Evolutionary conservation across 2,888 invertebrate species (phyloP).

Genomic region (Villa cingulata): DNA sequence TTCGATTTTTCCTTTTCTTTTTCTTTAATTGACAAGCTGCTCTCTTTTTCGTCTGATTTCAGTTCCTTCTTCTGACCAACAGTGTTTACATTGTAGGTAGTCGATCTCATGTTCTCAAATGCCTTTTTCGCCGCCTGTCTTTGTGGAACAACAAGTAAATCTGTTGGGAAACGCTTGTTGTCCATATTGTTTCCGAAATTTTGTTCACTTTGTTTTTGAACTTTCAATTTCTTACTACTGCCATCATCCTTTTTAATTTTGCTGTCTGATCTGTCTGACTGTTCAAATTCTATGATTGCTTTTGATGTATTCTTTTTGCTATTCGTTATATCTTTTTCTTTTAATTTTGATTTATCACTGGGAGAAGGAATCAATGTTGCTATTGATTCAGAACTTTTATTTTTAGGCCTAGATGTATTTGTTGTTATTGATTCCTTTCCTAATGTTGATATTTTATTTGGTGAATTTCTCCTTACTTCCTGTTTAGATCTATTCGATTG

Average conservation of each 20-base stretch:
- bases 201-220: neutral
- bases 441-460: neutral
- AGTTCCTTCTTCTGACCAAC: conserved; percentile 10
- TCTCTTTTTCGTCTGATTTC: conserved; percentile 10
- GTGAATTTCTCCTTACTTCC: neutral
- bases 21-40: conserved; percentile 8
- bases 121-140: conserved; percentile 84
- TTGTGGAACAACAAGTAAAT: conserved; percentile 71
- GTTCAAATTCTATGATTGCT: conserved; percentile 3
- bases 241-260: neutral
- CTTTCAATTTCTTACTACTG: neutral
- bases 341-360: conserved; percentile 18
- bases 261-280: neutral
- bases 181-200: neutral
- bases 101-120: conserved; percentile 69
- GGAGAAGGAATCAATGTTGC: neutral
- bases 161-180: conserved; percentile 41
- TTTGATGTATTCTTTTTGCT: neutral
- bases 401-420: neutral
- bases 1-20: conserved; percentile 23
- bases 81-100: conserved; percentile 34
- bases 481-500: neutral
- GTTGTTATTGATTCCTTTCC: neutral
- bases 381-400: neutral
- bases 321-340: conserved; percentile 2